Evolutionary conservation across 2,113 vertebrate species (phyloP), one percentile per base, ranked within the genome.

Genomic region (Edolisoma coerulescens): DNA sequence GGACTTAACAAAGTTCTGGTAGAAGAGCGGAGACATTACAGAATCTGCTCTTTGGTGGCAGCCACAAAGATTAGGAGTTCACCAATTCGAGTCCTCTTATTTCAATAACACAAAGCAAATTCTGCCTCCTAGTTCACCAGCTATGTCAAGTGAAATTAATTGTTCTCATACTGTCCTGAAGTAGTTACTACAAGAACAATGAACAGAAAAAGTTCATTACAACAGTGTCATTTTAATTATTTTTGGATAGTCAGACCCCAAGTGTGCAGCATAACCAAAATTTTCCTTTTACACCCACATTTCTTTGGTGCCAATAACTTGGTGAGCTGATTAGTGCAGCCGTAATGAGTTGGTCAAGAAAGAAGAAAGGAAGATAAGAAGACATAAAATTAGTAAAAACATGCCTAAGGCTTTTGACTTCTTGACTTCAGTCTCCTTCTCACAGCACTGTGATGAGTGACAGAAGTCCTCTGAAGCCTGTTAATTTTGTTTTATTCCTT

Each of bases 401-500:
- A 27, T 82, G 45, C 64, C 67, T 45, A 32, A 12, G 83, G 76
- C 68, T 68, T 81, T 90, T 95, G 74, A 93, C 57, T 96, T 93
- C 77, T 65, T 95, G 78, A 90, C 77, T 95, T 93, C 44, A 39
- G 67, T 65, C 73, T 95, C 91, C 61, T 57, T 85, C 23, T 41
- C 83, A 37, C 54, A 82, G 39, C 37, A 44, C 35, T 90, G 14
- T 76, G 73, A 79, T 69, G 84, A 96, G 60, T 94, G 95, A 87
- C 89, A 95, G 60, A 87, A 94, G 77, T 74, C 69, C 39, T 94
- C 77, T 87, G 78, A 90, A 95, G 57, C 37, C 73, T 87, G 53
- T 45, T 92, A 69, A 68, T 75, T 82, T 44, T 53, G 20, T 9
- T 71, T 95, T 87, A 71, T 71, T 92, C 94, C 94, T 93, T 92